Percentiles rank a stretch among this genome's conserved stretches.
Conservation (phyloP, 2,797 vertebrate species). For the Rhynchonycteris naso region DNA sequence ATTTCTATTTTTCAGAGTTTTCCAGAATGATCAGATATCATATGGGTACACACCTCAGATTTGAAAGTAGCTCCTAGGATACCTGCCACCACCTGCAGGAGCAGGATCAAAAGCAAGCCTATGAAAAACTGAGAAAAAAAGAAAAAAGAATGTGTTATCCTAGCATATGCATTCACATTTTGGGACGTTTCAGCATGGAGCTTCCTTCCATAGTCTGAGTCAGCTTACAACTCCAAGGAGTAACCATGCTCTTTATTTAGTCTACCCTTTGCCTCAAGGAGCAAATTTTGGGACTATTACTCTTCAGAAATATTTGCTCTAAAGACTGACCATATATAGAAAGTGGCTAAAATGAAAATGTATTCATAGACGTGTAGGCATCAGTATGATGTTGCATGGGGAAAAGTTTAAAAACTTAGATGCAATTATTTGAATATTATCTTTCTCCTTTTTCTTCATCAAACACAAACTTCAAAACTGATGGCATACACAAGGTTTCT, state of each 20-base stretch:
- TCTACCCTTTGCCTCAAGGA: neutral
- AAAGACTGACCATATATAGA: neutral
- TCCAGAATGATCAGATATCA: neutral
- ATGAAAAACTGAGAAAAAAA: slow-evolving; percentile 90
- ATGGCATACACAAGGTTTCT: neutral
- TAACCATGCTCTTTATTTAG: neutral
- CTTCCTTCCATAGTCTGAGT: neutral
- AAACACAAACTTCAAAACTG: neutral
- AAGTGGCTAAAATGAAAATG: neutral
- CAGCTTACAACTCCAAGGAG: neutral
- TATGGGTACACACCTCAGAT: slow-evolving; percentile 83
- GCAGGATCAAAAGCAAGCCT: slow-evolving; percentile 90
- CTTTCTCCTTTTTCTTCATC: neutral
- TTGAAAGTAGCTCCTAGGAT: slow-evolving; percentile 86
- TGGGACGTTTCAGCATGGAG: fast-evolving
- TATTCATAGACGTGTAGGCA: neutral
- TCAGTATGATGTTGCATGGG: neutral
- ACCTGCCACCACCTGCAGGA: slow-evolving; percentile 90
- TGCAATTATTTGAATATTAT: neutral
- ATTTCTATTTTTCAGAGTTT: neutral
- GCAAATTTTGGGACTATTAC: neutral
- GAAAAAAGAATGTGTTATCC: neutral
- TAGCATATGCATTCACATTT: neutral
- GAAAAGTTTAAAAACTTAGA: slow-evolving; percentile 1
- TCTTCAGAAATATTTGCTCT: neutral